Conservation (phyloP, 2,888 invertebrate genomes). For the Agelastica alni region DNA sequence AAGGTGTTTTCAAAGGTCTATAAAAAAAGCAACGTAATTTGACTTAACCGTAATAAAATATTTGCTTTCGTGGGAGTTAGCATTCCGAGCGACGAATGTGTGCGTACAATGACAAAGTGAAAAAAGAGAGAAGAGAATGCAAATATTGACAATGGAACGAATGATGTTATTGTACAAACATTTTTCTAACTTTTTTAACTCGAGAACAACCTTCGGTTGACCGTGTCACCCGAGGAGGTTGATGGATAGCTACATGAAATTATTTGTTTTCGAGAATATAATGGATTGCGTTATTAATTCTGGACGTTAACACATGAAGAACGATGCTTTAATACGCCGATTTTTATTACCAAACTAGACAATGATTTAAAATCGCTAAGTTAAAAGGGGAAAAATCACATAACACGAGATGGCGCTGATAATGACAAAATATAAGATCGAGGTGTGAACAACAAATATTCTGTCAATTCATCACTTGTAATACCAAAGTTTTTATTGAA, state of each 20-base stretch:
- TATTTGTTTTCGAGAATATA: background rate
- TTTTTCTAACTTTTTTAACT: background rate
- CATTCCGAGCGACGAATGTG: background rate
- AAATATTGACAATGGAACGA: conserved; percentile 3
- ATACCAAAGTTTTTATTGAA: no score
- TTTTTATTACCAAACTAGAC: no score
- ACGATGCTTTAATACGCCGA: no score
- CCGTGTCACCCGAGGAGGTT: background rate
- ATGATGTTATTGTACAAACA: conserved; percentile 6
- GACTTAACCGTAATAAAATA: conserved; percentile 8
- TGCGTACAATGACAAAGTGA: background rate
- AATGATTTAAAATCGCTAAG: no score
- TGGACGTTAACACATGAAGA: background rate
- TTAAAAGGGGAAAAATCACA: no score
- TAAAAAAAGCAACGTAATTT: no score
- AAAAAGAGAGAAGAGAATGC: background rate
- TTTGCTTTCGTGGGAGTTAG: conserved; percentile 6
- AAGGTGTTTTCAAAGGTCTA: no score
- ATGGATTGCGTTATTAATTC: background rate
- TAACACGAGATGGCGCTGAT: no score
- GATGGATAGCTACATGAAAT: background rate
- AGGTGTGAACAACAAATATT: no score
- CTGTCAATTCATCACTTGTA: no score
- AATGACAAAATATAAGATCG: no score
- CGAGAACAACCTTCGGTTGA: background rate